Evolutionary conservation across 37 sponge, comb jelly and placozoan genomes (phyloP), one percentile per base, ranked within the genome.

Genomic region (Halichondria panicea): DNA sequence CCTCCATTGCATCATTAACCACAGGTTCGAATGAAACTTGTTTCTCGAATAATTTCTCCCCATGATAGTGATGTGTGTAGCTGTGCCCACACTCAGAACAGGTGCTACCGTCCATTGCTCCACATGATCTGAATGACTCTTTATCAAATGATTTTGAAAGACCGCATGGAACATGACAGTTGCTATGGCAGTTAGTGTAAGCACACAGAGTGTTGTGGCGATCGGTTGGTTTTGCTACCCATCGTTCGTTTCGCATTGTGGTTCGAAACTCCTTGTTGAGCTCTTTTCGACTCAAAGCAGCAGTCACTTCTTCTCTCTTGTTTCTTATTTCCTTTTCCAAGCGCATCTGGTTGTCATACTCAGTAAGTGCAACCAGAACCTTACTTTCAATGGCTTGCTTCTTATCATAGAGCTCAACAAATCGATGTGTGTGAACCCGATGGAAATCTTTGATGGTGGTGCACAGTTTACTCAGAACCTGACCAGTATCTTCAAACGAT

Each of bases 131-230:
- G 19, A 81, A 81, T 4, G 12, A 24, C 25, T 59, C 62, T 39
- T 81, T 71, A 43, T 72, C 72, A 28, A 81, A 28, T 1, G 66
- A 22, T 38, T 56, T 69, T 7, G 66, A 28, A 8, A 72, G 42
- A n/a, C 1, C 12, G 44, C 82, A 82, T 22, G 5, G n/a, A 25
- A 43, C 67, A 65, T 82, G 82, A 59, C 82, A 82, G n/a, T 82
- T 82, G 27, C 68, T 66, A 25, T 60, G 39, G 56, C 82, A 82
- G 24, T 43, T 24, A 27, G 46, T 28, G 34, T 43, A 40, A 63
- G 55, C 74, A 63, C 82, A 82, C 32, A 82, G 41, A 0, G 82
- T 82, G 67, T 82, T 82, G 59, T 82, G 67, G 0, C 40, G 28
- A 0, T 62, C 2, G 27, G 82, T 81, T 58, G 0, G 3, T 15